Base-by-base conservation (phyloP, 2,888 invertebrate genomes). In the Polydrusus pterygomalis region DNA sequence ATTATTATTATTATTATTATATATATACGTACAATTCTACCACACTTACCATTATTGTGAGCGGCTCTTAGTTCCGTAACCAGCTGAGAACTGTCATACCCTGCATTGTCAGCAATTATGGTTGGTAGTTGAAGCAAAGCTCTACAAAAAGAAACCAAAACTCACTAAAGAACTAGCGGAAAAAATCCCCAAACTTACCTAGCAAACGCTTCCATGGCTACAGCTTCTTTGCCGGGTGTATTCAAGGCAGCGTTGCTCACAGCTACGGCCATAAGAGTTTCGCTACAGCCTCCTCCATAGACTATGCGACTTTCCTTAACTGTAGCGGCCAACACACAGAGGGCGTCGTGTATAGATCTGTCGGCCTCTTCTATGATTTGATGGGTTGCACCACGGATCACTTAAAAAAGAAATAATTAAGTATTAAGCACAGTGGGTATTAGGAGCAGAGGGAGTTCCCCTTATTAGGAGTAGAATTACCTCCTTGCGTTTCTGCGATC, bases 361-460 rank as follows among this genome's bases (percentile, higher is more conserved):
- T 99, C 99, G 0, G 99, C 99, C 88, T 99, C 99, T 84, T 99
- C 99, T 45, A 99, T 92, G 85, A 98, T 97, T 88, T 99, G 99
- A 87, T 98, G 95, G 0, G 99, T 99, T 34, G 99, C 98, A 64
- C 99, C 99, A 77, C 99, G 94, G 82, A 99, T 94, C 0, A 99
- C 94, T 79, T 30, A 8, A 47, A 64, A 25, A 34, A 34, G 1
- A 34, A 34, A 34, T 34, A 7, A 40, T 40, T 13, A 43, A n/a
- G n/a, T n/a, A 9, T n/a, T 43, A 43, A 43, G 40, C 10, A 9
- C 40, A 40, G 5, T 40, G n/a, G n/a, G n/a, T n/a, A n/a, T n/a
- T n/a, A n/a, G n/a, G n/a, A n/a, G n/a, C n/a, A n/a, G n/a, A n/a
- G n/a, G n/a, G n/a, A n/a, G n/a, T n/a, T n/a, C n/a, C n/a, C n/a